Evolutionary conservation across 2,888 invertebrate species (phyloP), one percentile per base, ranked within the genome.

Genomic region (Apomyelois bistriatella): DNA sequence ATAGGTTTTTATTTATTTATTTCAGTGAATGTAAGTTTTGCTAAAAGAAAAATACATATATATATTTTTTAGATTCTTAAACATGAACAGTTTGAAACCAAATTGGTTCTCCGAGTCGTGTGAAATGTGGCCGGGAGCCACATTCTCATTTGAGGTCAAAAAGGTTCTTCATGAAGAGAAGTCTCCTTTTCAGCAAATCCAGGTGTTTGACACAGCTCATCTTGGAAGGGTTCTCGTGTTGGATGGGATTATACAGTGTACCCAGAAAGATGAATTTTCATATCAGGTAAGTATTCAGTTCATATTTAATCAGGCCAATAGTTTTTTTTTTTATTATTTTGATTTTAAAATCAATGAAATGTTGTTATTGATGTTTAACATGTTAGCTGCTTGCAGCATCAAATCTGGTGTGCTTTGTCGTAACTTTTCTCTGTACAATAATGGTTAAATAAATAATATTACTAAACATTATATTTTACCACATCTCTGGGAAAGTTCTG

Each of bases 231-330:
- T 95, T 1, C 85, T 99, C 46, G 94, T 98, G 1, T 87, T 99
- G 40, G 99, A 99, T 85, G 98, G 98, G 17, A 96, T 99, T 22
- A 98, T 99, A 64, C 99, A 99, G 77, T 98, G 98, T 72, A 97
- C 99, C 0, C 95, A 99, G 78, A 93, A 93, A 65, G 99, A 99
- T 90, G 99, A 99, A 82, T 98, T 97, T 83, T 94, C 98, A 0
- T 99, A 99, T 82, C 99, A 99, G 83, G 91, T 90, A 63, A 58
- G 36, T 16, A 40, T 6, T 3, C 32, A 9, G 3, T 10, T 8
- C 32, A 22, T 22, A 22, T n/a, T n/a, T n/a, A n/a, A n/a, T n/a
- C n/a, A n/a, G n/a, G n/a, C n/a, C n/a, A n/a, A n/a, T n/a, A n/a
- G n/a, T n/a, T 3, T 28, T 28, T 28, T 7, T 28, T 28, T 28